Evolutionary conservation across 2,888 invertebrate genomes (phyloP).

Genomic region (Callyntrura guangdongensis): DNA sequence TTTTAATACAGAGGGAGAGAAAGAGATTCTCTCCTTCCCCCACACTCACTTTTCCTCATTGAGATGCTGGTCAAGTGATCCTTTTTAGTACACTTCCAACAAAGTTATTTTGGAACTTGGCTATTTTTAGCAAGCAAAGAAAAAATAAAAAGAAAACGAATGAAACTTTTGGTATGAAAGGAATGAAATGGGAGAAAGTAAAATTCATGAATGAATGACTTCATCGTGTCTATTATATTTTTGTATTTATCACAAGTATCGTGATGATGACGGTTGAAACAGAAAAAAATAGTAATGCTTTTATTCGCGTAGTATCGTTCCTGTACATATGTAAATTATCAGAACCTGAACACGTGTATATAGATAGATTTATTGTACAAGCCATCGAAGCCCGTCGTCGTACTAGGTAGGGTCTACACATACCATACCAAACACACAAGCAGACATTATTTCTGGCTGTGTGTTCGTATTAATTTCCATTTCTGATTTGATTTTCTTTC

Average conservation of each 20-base stretch:
- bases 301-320: neutral
- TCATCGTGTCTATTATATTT: neutral
- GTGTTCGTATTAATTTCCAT: slow-evolving; percentile 57
- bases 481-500: slow-evolving; percentile 63
- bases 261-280: neutral
- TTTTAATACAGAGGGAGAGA: slow-evolving; percentile 5
- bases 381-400: neutral
- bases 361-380: neutral
- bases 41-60: slow-evolving; percentile 47
- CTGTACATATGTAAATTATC: slow-evolving; percentile 4
- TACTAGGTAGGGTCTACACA: neutral
- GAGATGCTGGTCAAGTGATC: slow-evolving; percentile 68
- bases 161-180: neutral
- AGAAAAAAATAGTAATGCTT: neutral
- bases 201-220: slow-evolving; percentile 27
- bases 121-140: slow-evolving; percentile 44
- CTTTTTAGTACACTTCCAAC: slow-evolving; percentile 64
- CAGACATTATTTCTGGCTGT: neutral
- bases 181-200: neutral
- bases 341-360: neutral
- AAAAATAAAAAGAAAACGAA: neutral
- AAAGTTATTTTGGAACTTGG: slow-evolving; percentile 57
- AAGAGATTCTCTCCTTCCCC: neutral
- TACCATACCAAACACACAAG: neutral
- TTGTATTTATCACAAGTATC: slow-evolving; percentile 27